Base-by-base conservation (phyloP, 2,797 vertebrate genomes). In the Sebastiscus tertius region DNA sequence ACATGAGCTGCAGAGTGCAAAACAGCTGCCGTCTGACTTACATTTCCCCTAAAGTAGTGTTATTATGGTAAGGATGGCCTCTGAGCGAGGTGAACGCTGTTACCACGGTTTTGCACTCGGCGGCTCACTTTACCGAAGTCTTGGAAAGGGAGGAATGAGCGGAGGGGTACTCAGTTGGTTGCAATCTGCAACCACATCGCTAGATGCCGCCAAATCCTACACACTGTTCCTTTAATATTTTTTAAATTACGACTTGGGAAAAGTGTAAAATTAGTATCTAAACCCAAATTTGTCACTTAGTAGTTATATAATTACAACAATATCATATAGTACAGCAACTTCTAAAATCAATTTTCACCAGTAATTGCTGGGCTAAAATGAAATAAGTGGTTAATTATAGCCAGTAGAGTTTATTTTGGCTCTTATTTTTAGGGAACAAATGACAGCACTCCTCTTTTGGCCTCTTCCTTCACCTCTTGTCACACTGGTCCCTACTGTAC, bases 401-500 rank as follows among this genome's bases (percentile, higher is more conserved):
- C 31, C 22, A 3, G 8, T 34, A 9, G 26, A 56, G 34, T 42
- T 39, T 2, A 27, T 42, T 72, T 64, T n/a, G 72, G 13, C 14
- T 52, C 11, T 75, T 67, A 27, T 27, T 80, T 59, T 22, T 46
- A 16, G 24, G 11, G 8, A 52, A 31, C 39, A 76, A 66, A 65
- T 73, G 69, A 59, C 22, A 27, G 24, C 3, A 5, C n/a, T 59
- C 42, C 27, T 68, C 26, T 42, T 69, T 12, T 56, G 65, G 49
- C 66, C 14, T 54, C 80, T 74, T 24, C 74, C 24, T 46, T 86
- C 33, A 70, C 56, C 77, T 85, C 61, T 61, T 71, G 77, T 75
- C 84, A 67, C 75, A 26, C 72, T 69, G 22, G 67, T 83, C 52
- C 36, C 87, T 77, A 89, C 87, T 90, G 90, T 92, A 92, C 72